Conservation (phyloP, 2,113 vertebrate genomes). For the Pelecanus crispus region DNA sequence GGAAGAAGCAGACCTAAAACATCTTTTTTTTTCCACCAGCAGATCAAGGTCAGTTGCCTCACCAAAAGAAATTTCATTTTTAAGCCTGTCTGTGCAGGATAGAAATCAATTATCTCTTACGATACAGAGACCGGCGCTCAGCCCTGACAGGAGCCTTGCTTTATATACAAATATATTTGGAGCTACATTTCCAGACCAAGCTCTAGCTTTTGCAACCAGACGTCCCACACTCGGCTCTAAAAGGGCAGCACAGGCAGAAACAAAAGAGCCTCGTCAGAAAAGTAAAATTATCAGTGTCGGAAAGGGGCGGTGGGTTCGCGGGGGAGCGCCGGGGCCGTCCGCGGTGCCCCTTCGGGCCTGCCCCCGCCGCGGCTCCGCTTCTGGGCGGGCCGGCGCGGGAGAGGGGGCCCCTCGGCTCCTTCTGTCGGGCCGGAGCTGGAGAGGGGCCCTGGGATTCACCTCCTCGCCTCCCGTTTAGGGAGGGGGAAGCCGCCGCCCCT, state of each 20-base stretch:
- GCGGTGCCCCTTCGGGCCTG: neutral
- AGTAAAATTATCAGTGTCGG: neutral
- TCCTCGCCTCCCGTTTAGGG: no score
- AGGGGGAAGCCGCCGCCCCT: neutral
- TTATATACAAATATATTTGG: neutral
- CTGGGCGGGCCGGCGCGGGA: neutral
- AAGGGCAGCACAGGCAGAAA: neutral
- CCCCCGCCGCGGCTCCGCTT: neutral
- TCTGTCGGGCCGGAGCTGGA: no score
- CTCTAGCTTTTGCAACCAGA: neutral
- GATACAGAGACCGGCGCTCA: neutral
- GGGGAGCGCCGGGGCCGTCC: neutral
- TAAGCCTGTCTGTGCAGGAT: slow-evolving; percentile 29
- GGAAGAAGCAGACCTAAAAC: neutral
- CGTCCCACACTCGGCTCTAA: neutral
- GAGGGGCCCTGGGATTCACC: neutral
- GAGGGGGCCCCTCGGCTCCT: no score
- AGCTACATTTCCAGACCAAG: neutral
- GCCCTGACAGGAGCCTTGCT: neutral
- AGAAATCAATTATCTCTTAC: slow-evolving; percentile 32
- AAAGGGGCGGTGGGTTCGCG: neutral
- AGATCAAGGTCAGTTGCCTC: slow-evolving; percentile 37
- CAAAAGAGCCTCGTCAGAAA: neutral
- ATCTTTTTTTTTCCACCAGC: neutral
- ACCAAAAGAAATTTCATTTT: slow-evolving; percentile 41